A percentile compares a stretch with the other conserved stretches of the same genome.
Conservation (phyloP, 2,797 vertebrate species). For the Catamblyrhynchus diadema region DNA sequence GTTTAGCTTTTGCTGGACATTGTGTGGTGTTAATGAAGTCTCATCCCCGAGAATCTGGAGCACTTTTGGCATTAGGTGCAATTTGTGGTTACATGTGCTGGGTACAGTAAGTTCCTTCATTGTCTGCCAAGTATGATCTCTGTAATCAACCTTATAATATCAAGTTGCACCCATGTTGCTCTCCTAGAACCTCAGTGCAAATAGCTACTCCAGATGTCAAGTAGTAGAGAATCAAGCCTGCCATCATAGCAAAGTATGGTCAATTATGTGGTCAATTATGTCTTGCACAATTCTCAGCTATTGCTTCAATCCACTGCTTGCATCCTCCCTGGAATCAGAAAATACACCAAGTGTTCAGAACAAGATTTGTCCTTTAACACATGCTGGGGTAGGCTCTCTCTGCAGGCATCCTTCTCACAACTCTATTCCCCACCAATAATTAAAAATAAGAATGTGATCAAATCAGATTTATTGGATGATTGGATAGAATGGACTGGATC, state of each 20-base stretch:
- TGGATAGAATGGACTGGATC: not conserved
- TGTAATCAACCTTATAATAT: not conserved
- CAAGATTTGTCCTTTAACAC: not conserved
- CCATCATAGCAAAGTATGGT: not conserved
- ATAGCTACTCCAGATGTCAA: not conserved
- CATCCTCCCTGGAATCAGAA: not conserved
- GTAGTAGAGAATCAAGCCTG: not conserved
- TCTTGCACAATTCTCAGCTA: not conserved
- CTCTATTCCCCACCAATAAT: not conserved
- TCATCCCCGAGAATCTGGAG: not conserved
- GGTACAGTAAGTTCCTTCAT: not conserved
- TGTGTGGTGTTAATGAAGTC: not conserved
- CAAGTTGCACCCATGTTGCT: not conserved
- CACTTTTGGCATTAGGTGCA: not conserved
- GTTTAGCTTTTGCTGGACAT: not conserved
- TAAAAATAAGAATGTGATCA: not conserved
- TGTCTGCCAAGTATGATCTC: not conserved
- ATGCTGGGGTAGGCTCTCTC: not conserved
- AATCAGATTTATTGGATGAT: not conserved
- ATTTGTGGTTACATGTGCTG: rapidly evolving
- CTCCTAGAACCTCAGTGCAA: not conserved
- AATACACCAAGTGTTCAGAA: not conserved
- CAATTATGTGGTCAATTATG: not conserved
- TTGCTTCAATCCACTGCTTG: not conserved
- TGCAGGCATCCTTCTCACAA: not conserved